phyloP scores from a whole-genome alignment of 2,797 vertebrate species.

The Lepilemur septentrionalis region DNA sequence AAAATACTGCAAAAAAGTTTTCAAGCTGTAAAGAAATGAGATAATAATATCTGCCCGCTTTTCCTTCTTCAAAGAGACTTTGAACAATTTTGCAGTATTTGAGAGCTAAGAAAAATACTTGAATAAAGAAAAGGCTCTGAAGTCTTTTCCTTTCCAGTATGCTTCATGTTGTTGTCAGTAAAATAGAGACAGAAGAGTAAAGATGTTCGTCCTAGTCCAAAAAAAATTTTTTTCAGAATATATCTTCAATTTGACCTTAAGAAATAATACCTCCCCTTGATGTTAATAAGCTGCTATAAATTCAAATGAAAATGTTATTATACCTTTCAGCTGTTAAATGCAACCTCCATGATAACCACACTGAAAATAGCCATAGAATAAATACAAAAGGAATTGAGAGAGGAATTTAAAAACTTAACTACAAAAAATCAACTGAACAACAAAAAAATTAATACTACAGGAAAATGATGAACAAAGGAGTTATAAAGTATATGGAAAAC shows the following conservation, averaged over 20 bases:
- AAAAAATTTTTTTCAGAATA: not conserved
- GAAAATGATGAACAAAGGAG: not conserved
- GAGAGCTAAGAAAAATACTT: not conserved
- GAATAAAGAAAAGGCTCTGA: not conserved
- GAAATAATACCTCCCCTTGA: not conserved
- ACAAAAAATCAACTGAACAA: not conserved
- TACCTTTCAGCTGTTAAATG: not conserved
- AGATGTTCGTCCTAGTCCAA: not conserved
- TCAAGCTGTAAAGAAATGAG: not conserved
- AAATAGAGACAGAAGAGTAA: not conserved
- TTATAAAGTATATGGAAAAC: not conserved
- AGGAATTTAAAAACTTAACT: not conserved
- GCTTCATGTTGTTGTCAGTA: not conserved
- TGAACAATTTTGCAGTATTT: not conserved
- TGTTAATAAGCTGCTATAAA: not conserved
- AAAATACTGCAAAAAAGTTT: slow-evolving; percentile 4
- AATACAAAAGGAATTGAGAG: not conserved
- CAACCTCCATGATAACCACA: not conserved
- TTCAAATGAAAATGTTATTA: not conserved
- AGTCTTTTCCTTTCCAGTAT: not conserved
- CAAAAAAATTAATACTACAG: not conserved
- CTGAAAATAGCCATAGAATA: not conserved
- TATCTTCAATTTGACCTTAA: not conserved
- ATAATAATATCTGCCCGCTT: not conserved
- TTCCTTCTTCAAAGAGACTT: slow-evolving; percentile 30